Conservation (phyloP, 2,113 vertebrate species). For the Neodon shergylaensis region DNA sequence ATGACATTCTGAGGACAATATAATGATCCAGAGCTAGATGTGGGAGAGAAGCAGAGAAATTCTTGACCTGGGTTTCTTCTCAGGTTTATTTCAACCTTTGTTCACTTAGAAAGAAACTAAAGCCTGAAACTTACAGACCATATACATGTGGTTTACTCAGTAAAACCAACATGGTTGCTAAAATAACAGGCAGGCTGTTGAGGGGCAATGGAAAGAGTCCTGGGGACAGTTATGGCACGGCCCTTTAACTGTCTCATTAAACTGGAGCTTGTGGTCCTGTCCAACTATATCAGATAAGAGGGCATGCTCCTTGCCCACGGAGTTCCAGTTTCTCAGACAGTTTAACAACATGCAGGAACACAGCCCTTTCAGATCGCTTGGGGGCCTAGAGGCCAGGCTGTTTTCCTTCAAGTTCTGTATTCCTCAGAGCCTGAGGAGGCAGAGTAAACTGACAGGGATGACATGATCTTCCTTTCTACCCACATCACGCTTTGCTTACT, state of each 20-base stretch:
- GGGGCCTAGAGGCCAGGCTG: not conserved
- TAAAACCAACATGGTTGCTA: not conserved
- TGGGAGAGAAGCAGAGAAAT: not conserved
- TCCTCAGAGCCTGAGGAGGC: not conserved
- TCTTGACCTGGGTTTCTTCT: not conserved
- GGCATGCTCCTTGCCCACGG: not conserved
- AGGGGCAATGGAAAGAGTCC: conserved; percentile 2
- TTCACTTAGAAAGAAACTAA: conserved; percentile 4
- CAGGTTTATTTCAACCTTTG: not conserved
- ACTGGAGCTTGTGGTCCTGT: not conserved
- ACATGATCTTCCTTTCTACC: not conserved
- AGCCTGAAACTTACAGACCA: not conserved
- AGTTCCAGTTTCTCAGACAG: not conserved
- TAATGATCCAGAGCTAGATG: not conserved
- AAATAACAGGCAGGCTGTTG: not conserved
- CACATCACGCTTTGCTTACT: not conserved
- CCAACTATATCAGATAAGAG: not conserved
- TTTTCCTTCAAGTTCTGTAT: not conserved
- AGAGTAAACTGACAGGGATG: accelerated
- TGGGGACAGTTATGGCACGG: not conserved
- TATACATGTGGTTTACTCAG: not conserved
- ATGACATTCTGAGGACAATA: not conserved
- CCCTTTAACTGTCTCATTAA: not conserved
- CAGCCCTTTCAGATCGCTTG: not conserved
- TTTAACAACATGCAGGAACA: not conserved